Percentiles rank a stretch among this genome's conserved stretches.
These are phyloP conservation scores for Achroia grisella DNA, from an alignment of 1,140 invertebrate species.

Conservation along the genomic window DNA sequence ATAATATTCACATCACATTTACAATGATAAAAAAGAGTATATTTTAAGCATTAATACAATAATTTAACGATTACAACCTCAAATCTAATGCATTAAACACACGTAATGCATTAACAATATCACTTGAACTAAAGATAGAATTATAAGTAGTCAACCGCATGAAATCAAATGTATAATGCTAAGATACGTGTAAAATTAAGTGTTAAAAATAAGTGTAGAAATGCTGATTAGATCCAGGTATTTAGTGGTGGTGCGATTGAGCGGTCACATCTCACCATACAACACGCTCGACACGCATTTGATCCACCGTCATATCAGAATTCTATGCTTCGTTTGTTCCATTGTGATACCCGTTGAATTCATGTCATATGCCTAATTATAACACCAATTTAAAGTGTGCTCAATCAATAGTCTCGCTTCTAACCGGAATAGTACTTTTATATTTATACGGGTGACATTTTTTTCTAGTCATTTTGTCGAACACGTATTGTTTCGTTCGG, in stretches of 20 bases:
- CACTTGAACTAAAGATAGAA: constrained; percentile 1
- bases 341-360: constrained; percentile 57
- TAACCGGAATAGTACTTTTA: constrained; percentile 21
- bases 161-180: constrained; percentile 57
- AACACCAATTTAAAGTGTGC: constrained; percentile 48
- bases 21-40: too few relatives aligned
- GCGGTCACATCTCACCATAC: constrained; percentile 59
- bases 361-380: constrained; percentile 70
- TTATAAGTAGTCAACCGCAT: constrained; percentile 24
- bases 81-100: neutral
- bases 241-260: constrained; percentile 59
- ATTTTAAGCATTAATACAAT: too few relatives aligned
- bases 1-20: too few relatives aligned
- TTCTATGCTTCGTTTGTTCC: constrained; percentile 64
- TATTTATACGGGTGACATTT: constrained; percentile 3
- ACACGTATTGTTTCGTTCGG: constrained; percentile 24
- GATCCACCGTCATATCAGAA: constrained; percentile 61
- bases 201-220: constrained; percentile 72
- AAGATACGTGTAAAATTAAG: constrained; percentile 72
- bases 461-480: constrained; percentile 19
- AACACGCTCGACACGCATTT: constrained; percentile 47
- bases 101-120: neutral
- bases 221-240: constrained; percentile 71
- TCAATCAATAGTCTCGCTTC: constrained; percentile 43
- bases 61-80: neutral